phyloP scores from a whole-genome alignment of 2,888 invertebrate species.

The Salticus scenicus region DNA sequence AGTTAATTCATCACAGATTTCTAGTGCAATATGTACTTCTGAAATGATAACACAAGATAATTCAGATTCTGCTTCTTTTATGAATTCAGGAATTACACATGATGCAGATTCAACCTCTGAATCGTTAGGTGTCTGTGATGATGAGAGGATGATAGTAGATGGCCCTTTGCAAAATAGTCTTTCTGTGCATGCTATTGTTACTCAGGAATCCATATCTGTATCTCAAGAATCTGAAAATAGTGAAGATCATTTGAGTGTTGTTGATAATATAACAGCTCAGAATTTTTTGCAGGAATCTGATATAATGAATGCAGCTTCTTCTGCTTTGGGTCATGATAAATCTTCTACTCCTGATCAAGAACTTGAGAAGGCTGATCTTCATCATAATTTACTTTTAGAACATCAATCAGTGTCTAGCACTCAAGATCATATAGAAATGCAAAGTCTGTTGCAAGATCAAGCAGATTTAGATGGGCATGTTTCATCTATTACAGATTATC shows the following conservation, averaged over 20 bases:
- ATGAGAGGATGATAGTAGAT: slow-evolving; percentile 53
- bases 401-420: slow-evolving; percentile 56
- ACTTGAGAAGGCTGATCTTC: slow-evolving; percentile 34
- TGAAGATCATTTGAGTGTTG: slow-evolving; percentile 52
- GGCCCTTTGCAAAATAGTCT: slow-evolving; percentile 33
- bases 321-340: slow-evolving; percentile 52
- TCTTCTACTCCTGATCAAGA: slow-evolving; percentile 31
- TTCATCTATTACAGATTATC: slow-evolving; percentile 48
- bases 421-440: slow-evolving; percentile 62
- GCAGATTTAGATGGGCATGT: slow-evolving; percentile 37
- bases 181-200: slow-evolving; percentile 53
- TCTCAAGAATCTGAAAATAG: slow-evolving; percentile 40
- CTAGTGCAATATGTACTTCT: slow-evolving; percentile 32
- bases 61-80: slow-evolving; percentile 30
- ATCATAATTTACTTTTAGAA: slow-evolving; percentile 33
- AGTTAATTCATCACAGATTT: slow-evolving; percentile 23
- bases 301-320: slow-evolving; percentile 56
- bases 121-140: slow-evolving; percentile 40
- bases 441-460: slow-evolving; percentile 57
- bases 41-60: slow-evolving; percentile 23
- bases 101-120: slow-evolving; percentile 59
- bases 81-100: slow-evolving; percentile 42
- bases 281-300: slow-evolving; percentile 62
- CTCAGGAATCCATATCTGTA: slow-evolving; percentile 37
- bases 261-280: slow-evolving; percentile 61